A percentile compares a stretch with the other conserved stretches of the same genome.
Conservation (phyloP, 1,140 invertebrate species). For the Rhagoletis zephyria region DNA sequence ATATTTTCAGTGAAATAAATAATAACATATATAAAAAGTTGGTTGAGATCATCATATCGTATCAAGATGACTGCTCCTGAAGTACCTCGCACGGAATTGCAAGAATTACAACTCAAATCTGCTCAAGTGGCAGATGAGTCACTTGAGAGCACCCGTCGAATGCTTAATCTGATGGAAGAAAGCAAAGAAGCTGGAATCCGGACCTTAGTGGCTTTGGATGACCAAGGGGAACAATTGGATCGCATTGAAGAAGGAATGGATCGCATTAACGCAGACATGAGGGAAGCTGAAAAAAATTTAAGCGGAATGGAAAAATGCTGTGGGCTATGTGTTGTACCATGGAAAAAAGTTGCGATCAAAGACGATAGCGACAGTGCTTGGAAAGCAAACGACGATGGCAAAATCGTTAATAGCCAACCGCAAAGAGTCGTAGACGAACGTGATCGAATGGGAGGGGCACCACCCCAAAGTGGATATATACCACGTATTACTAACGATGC, state of each 20-base stretch:
- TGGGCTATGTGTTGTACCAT: too few relatives aligned
- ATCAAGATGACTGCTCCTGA: constrained; percentile 73
- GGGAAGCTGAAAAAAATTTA: too few relatives aligned
- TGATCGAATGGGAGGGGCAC: constrained; percentile 82
- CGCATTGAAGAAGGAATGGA: constrained; percentile 99
- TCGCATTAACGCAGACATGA: constrained; percentile 96
- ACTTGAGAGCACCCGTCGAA: constrained; percentile 95
- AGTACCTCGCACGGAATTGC: too few relatives aligned
- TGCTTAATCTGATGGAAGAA: constrained; percentile 95
- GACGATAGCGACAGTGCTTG: constrained; percentile 98
- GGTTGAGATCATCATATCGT: constrained; percentile 30
- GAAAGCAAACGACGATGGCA: constrained; percentile 98
- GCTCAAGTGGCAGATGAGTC: constrained; percentile 90
- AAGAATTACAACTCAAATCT: constrained; percentile 85
- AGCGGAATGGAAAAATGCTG: too few relatives aligned
- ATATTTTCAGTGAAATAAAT: constrained; percentile 33
- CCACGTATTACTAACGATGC: constrained; percentile 93
- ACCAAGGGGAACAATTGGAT: constrained; percentile 95
- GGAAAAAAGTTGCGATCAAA: too few relatives aligned
- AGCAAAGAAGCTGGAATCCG: constrained; percentile 98
- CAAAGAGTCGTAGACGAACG: constrained; percentile 95
- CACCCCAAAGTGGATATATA: constrained; percentile 90
- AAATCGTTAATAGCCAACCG: constrained; percentile 97
- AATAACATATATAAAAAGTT: constrained; percentile 14
- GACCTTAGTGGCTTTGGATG: constrained; percentile 96